Evolutionary conservation across 1,140 invertebrate genomes (phyloP).

Genomic region (Drosophila ohnishii): DNA sequence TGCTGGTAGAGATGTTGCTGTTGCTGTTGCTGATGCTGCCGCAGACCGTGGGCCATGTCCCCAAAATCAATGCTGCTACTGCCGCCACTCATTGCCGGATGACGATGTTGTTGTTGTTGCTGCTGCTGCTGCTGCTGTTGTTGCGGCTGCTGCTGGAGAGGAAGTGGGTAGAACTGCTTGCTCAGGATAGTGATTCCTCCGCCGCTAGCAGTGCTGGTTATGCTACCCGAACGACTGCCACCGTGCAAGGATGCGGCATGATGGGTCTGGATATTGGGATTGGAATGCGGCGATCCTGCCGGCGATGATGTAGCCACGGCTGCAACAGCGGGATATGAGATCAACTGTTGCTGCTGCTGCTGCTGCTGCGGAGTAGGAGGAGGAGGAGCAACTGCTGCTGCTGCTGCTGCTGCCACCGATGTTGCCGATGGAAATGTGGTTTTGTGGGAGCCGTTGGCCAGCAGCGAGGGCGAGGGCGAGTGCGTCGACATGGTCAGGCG

Average conservation of each 20-base stretch:
- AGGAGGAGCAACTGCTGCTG: background rate
- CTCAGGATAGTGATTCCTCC: slow-evolving; percentile 53
- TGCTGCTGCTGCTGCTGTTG: slow-evolving; percentile 46
- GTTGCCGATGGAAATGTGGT: slow-evolving; percentile 60
- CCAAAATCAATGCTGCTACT: slow-evolving; percentile 77
- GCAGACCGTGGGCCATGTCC: slow-evolving; percentile 78
- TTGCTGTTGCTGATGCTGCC: slow-evolving; percentile 80
- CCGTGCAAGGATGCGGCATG: slow-evolving; percentile 60
- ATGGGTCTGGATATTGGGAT: slow-evolving; percentile 37
- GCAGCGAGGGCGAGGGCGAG: slow-evolving; percentile 51
- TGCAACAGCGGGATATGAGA: slow-evolving; percentile 82
- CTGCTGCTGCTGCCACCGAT: slow-evolving; percentile 33
- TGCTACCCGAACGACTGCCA: slow-evolving; percentile 77
- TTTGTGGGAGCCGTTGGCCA: slow-evolving; percentile 72
- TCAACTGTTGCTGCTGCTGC: slow-evolving; percentile 78
- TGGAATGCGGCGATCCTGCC: slow-evolving; percentile 58
- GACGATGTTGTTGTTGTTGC: slow-evolving; percentile 49
- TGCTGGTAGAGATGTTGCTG: slow-evolving; percentile 70
- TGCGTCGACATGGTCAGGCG: slow-evolving; percentile 84
- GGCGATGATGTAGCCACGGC: slow-evolving; percentile 33
- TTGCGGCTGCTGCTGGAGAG: slow-evolving; percentile 29
- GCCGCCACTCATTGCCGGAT: slow-evolving; percentile 61
- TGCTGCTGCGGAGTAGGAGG: background rate
- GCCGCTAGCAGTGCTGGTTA: slow-evolving; percentile 70
- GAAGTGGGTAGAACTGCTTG: slow-evolving; percentile 46